phyloP scores from a whole-genome alignment of 2,888 invertebrate species.

The Ormyrus nitidulus region DNA sequence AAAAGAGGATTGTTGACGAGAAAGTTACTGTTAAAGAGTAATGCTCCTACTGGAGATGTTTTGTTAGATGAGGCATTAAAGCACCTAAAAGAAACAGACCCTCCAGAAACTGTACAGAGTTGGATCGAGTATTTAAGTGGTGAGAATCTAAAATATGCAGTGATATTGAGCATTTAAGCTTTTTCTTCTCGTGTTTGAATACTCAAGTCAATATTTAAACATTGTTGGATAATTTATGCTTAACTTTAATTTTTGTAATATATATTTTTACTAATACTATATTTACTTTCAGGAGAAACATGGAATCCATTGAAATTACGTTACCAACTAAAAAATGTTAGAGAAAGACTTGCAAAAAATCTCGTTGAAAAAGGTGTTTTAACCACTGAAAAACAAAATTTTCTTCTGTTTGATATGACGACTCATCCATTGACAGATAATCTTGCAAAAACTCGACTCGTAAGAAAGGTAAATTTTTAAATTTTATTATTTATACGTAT shows the following conservation, averaged over 20 bases:
- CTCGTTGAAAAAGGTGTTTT: slow-evolving; percentile 99
- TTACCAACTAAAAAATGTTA: slow-evolving; percentile 98
- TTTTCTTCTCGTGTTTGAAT: too few species aligned
- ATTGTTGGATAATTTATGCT: too few species aligned
- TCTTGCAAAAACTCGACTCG: slow-evolving; percentile 94
- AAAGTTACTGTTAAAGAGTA: slow-evolving; percentile 88
- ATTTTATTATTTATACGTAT: background rate
- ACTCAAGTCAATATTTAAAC: too few species aligned
- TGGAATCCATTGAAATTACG: slow-evolving; percentile 99
- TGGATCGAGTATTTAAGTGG: slow-evolving; percentile 99
- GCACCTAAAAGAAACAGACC: slow-evolving; percentile 98
- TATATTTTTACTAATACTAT: slow-evolving; percentile 31
- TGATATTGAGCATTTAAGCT: background rate
- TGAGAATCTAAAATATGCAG: slow-evolving; percentile 74
- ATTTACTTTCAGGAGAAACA: slow-evolving; percentile 88
- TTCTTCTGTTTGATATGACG: slow-evolving; percentile 99
- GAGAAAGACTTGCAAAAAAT: slow-evolving; percentile 99
- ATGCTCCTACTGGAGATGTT: slow-evolving; percentile 98
- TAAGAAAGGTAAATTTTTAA: slow-evolving; percentile 87
- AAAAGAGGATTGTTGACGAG: slow-evolving; percentile 93
- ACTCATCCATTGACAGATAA: slow-evolving; percentile 99
- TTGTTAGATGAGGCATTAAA: slow-evolving; percentile 95
- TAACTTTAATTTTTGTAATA: slow-evolving; percentile 11
- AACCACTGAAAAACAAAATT: slow-evolving; percentile 99
- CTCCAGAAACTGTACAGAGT: slow-evolving; percentile 97